Evolutionary conservation across 2,888 invertebrate species (phyloP).

Genomic region (Melinaea menophilus): DNA sequence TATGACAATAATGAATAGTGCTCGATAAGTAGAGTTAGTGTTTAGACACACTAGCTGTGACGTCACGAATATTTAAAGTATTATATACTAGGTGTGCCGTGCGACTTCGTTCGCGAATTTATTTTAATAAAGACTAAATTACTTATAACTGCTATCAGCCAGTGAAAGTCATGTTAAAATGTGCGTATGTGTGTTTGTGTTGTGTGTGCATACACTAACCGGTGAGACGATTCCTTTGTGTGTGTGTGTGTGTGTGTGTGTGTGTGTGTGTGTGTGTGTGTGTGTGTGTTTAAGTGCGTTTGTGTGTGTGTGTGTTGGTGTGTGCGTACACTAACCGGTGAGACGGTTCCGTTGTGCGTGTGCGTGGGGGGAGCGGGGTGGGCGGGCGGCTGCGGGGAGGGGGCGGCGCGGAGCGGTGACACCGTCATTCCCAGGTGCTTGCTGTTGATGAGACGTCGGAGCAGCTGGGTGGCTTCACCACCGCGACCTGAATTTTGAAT

Average conservation of each 20-base stretch:
- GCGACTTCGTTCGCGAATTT: too few species aligned
- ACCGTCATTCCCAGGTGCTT: constrained; percentile 85
- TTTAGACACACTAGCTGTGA: too few species aligned
- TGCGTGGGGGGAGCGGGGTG: constrained; percentile 33
- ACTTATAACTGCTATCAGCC: too few species aligned
- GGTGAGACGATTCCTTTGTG: constrained; percentile 44
- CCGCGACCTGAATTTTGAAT: constrained; percentile 64
- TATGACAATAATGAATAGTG: too few species aligned
- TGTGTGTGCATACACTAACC: constrained; percentile 40
- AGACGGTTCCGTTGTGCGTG: constrained; percentile 60
- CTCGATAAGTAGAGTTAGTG: too few species aligned
- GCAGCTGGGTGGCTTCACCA: constrained; percentile 85
- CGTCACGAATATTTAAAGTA: too few species aligned
- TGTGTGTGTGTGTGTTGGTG: neutral
- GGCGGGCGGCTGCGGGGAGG: constrained; percentile 49
- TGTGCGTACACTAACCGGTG: constrained; percentile 50
- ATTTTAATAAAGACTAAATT: too few species aligned
- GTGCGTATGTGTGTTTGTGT: neutral
- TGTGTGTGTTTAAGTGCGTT: neutral
- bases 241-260: neutral
- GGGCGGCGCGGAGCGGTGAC: constrained; percentile 66
- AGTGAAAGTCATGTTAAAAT: too few species aligned
- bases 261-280: neutral
- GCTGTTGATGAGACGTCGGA: constrained; percentile 86
- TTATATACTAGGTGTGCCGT: too few species aligned